Base-by-base conservation (phyloP, 2,888 invertebrate species). In the Ecdyonurus torrentis region DNA sequence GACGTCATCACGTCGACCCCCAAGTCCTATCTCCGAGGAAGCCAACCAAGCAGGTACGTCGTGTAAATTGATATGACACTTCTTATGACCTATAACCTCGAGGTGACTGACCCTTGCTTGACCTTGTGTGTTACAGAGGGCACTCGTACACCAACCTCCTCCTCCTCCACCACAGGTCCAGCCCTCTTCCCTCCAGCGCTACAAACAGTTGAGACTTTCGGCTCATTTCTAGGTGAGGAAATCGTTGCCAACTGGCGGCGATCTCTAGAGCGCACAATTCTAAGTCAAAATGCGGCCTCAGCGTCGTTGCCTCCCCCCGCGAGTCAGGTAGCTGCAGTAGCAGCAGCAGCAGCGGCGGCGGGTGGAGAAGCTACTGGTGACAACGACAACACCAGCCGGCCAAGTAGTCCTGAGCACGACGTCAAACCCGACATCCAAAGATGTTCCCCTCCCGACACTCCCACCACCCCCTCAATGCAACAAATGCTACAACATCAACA, bases 161-260 rank as follows among this genome's bases (percentile, higher is more conserved):
- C n/a, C n/a, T n/a, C n/a, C n/a, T n/a, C n/a, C n/a, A n/a, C n/a
- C n/a, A n/a, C n/a, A n/a, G n/a, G 60, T 60, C 62, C 64, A 73
- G 59, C 63, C 24, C 74, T 76, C 66, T 77, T 79, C 69, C 79
- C 80, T 63, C 78, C 79, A 61, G 79, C 80, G 67, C 79, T 83
- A 70, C 83, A 83, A 74, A 84, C 82, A 76, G 83, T 84, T 70
- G 84, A 84, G 73, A 79, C 81, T 70, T 85, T 86, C 79, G 87
- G 86, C 77, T 82, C 84, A 68, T 78, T 84, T 73, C 79, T 89
- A 73, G 90, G 90, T 75, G 87, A 89, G 75, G 89, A 89, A 75
- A 85, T 90, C 75, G 89, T 89, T 75, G 84, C 83, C 70, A 84
- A 85, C 74, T 87, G 87, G 85, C 82, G 87, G 72, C 83, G 85